A percentile compares a stretch with the other conserved stretches of the same genome.
Conservation (phyloP, 2,888 invertebrate species). For the Smittia sp. region DNA sequence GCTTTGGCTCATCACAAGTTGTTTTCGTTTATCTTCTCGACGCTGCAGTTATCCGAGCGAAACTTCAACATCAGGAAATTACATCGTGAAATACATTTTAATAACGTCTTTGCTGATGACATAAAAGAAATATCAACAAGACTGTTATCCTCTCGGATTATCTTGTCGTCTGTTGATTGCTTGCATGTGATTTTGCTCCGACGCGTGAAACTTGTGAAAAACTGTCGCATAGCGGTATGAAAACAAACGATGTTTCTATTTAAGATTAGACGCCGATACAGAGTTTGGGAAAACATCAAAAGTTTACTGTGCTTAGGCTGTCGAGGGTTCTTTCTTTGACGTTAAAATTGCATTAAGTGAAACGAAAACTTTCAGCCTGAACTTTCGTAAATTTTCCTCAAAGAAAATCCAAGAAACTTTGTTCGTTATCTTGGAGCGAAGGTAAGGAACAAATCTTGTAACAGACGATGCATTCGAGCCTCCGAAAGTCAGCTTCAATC, state of each 20-base stretch:
- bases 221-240: background rate
- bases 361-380: no score
- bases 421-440: no score
- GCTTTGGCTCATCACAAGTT: background rate
- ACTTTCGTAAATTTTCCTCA: no score
- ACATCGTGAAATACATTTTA: slow-evolving; percentile 35
- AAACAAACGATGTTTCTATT: slow-evolving; percentile 39
- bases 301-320: no score
- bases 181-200: background rate
- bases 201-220: slow-evolving; percentile 13
- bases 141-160: background rate
- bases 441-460: no score
- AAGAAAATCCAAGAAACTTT: no score
- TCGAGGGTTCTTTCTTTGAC: no score
- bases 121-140: slow-evolving; percentile 38
- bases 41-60: no score
- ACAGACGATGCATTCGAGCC: no score
- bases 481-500: no score
- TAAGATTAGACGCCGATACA: slow-evolving; percentile 24
- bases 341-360: no score
- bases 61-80: slow-evolving; percentile 13
- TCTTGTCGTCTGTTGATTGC: slow-evolving; percentile 3
- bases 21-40: background rate
- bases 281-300: no score
- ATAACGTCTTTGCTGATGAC: slow-evolving; percentile 24